Percentiles rank a stretch among this genome's conserved stretches.
These are phyloP conservation scores for Seladonia tumulorum DNA, from an alignment of 2,888 invertebrate species.

Conservation along the genomic window DNA sequence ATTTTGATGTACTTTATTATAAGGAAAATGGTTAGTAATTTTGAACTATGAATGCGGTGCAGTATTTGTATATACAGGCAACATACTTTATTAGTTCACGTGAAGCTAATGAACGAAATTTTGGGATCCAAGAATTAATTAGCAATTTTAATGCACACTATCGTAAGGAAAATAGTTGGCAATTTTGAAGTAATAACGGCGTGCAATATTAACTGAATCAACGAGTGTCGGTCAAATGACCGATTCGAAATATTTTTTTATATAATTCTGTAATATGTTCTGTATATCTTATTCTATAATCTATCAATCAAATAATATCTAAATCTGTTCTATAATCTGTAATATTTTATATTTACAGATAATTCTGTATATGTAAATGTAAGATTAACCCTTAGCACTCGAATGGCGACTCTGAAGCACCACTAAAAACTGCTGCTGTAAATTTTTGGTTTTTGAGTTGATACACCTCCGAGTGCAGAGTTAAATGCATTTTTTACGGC, in stretches of 20 bases:
- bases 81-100: neutral
- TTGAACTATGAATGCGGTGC: neutral
- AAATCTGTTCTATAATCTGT: too few relatives aligned
- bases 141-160: neutral
- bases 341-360: too few relatives aligned
- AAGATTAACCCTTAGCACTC: too few relatives aligned
- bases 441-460: too few relatives aligned
- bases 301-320: too few relatives aligned
- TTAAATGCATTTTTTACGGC: too few relatives aligned
- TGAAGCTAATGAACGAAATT: neutral
- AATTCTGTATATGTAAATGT: too few relatives aligned
- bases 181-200: neutral
- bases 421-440: too few relatives aligned
- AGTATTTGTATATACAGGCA: neutral
- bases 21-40: neutral
- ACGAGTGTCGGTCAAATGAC: neutral
- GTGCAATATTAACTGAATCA: neutral
- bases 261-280: too few relatives aligned
- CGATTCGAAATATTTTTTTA: neutral
- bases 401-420: too few relatives aligned
- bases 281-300: too few relatives aligned
- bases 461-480: too few relatives aligned
- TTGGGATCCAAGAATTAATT: neutral
- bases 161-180: neutral
- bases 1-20: neutral